These are phyloP conservation scores for Goniozus legneri DNA, from an alignment of 1,140 invertebrate genomes.

Conservation along the genomic window DNA sequence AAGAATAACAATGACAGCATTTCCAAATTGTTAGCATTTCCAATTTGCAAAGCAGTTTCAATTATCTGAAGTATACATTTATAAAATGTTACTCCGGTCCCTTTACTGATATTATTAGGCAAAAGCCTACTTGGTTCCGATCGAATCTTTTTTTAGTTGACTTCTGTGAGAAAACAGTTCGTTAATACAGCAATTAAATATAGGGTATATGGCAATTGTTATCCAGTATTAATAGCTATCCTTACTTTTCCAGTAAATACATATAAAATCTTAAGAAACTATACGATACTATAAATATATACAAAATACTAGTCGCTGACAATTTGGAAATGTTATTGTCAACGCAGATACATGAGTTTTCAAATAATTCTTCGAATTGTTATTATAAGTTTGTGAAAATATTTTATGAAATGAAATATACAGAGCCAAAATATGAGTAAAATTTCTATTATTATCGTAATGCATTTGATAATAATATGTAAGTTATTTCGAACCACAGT, in stretches of 20 bases:
- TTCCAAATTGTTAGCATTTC: constrained; percentile 32
- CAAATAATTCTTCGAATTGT: constrained; percentile 34
- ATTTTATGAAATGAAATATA: too few species aligned
- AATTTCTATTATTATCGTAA: too few species aligned
- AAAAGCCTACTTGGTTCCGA: constrained; percentile 24
- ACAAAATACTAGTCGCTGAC: constrained; percentile 29
- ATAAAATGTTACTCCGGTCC: constrained; percentile 40
- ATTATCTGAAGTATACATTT: constrained; percentile 24
- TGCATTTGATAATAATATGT: too few species aligned
- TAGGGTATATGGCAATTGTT: constrained; percentile 4
- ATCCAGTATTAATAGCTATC: constrained; percentile 1
- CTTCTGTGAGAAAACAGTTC: background rate
- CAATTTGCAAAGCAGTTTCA: constrained; percentile 22
- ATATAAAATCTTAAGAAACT: constrained; percentile 31
- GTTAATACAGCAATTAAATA: constrained; percentile 3
- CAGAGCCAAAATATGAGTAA: too few species aligned
- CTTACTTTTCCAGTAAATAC: constrained; percentile 13
- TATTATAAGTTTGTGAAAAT: too few species aligned
- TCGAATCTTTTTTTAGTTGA: constrained; percentile 15
- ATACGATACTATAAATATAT: constrained; percentile 21
- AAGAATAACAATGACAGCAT: constrained; percentile 35
- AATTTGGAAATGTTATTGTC: constrained; percentile 25
- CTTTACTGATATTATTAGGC: constrained; percentile 35
- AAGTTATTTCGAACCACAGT: constrained; percentile 13
- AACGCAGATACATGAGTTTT: constrained; percentile 28